Evolutionary conservation across 2,888 invertebrate genomes (phyloP).

Genomic region (Drosophila neoperkinsi): DNA sequence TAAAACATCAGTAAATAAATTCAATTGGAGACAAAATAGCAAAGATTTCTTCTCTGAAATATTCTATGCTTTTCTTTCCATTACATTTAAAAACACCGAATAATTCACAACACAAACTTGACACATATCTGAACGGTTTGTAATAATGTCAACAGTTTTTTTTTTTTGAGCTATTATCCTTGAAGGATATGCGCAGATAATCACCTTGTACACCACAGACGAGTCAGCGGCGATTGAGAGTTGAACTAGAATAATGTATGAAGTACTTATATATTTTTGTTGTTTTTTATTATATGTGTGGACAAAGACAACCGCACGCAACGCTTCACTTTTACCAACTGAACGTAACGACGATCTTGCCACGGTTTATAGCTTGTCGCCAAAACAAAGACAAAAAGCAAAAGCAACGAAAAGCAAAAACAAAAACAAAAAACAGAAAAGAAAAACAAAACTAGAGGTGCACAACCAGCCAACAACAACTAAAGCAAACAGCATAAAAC

Average conservation of each 20-base stretch:
- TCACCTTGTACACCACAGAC: slow-evolving; percentile 49
- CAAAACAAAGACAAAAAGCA: slow-evolving; percentile 68
- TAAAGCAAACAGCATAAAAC: slow-evolving; percentile 29
- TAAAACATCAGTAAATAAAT: neutral
- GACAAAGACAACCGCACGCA: slow-evolving; percentile 81
- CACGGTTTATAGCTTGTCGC: slow-evolving; percentile 85
- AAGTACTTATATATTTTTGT: slow-evolving; percentile 21
- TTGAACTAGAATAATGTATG: slow-evolving; percentile 21
- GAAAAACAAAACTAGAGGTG: slow-evolving; percentile 28
- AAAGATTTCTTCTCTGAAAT: neutral
- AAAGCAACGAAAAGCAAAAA: slow-evolving; percentile 48
- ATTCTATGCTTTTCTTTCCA: neutral
- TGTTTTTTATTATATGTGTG: slow-evolving; percentile 28
- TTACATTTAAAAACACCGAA: neutral
- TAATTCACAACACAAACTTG: slow-evolving; percentile 34
- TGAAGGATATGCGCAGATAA: slow-evolving; percentile 46
- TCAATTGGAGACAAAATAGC: neutral
- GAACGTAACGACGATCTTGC: slow-evolving; percentile 84
- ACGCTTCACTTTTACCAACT: slow-evolving; percentile 85
- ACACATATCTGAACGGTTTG: neutral
- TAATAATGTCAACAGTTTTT: slow-evolving; percentile 16
- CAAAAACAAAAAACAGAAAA: slow-evolving; percentile 16
- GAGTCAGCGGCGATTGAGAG: slow-evolving; percentile 25
- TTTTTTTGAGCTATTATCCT: slow-evolving; percentile 23
- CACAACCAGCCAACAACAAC: slow-evolving; percentile 37